phyloP scores from a whole-genome alignment of 2,888 invertebrate species.

The Drosophila lutescens region DNA sequence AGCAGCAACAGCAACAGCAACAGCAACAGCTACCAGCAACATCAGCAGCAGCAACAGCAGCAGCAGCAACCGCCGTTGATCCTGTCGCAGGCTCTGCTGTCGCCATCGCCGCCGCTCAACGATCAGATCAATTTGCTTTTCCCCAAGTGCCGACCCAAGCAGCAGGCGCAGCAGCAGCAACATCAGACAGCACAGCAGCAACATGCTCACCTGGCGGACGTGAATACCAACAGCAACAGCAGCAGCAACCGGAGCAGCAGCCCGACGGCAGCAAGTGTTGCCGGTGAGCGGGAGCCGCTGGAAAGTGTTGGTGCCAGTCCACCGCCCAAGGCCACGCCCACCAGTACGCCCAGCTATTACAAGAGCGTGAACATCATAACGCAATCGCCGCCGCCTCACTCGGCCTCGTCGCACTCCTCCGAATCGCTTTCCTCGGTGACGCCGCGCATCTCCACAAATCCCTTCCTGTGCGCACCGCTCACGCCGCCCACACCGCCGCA shows the following conservation, averaged over 20 bases:
- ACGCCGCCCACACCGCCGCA: constrained; percentile 59
- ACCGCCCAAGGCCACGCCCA: constrained; percentile 85
- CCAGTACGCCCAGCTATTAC: constrained; percentile 67
- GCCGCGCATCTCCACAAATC: constrained; percentile 84
- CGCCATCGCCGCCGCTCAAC: constrained; percentile 86
- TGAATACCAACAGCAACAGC: constrained; percentile 49
- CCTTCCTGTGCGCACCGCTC: constrained; percentile 80
- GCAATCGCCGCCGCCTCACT: constrained; percentile 82
- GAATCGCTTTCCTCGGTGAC: constrained; percentile 84
- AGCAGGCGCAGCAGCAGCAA: constrained; percentile 58
- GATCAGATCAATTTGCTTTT: constrained; percentile 93
- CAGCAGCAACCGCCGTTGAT: constrained; percentile 62
- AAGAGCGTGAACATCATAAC: constrained; percentile 80
- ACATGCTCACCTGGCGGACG: constrained; percentile 53
- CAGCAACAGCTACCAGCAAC: constrained; percentile 43
- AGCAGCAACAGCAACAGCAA: constrained; percentile 46
- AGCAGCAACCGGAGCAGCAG: constrained; percentile 38
- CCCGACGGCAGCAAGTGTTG: constrained; percentile 13
- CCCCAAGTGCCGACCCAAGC: constrained; percentile 93
- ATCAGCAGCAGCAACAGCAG: constrained; percentile 48
- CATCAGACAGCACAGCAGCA: constrained; percentile 49
- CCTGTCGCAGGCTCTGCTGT: constrained; percentile 82
- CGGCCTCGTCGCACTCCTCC: constrained; percentile 83
- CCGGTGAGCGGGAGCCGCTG: constrained; percentile 16
- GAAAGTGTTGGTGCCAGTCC: constrained; percentile 84